Conservation (phyloP, 1,140 invertebrate species). For the Dreissena rostriformis region DNA sequence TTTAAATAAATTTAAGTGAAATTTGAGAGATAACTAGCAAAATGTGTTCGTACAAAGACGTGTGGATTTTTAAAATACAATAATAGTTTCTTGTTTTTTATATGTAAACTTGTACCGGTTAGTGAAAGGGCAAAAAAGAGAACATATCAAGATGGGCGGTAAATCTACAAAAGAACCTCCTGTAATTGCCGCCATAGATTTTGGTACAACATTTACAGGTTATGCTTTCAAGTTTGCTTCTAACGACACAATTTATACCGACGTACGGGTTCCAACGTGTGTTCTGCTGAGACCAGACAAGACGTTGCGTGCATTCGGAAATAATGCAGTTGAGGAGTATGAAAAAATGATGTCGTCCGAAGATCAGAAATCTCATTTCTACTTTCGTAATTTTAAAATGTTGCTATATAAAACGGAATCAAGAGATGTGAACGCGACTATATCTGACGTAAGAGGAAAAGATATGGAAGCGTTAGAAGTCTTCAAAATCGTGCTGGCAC, state of each 20-base stretch:
- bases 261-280: slow-evolving; percentile 27
- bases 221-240: slow-evolving; percentile 33
- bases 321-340: slow-evolving; percentile 40
- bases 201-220: slow-evolving; percentile 49
- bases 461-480: background rate
- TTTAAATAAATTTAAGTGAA: too few relatives aligned
- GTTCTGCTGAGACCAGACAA: slow-evolving; percentile 21
- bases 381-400: slow-evolving; percentile 49
- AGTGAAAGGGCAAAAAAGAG: background rate
- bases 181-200: slow-evolving; percentile 39
- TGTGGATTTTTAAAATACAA: too few relatives aligned
- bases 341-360: slow-evolving; percentile 16
- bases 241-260: background rate
- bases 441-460: background rate
- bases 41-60: too few relatives aligned
- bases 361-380: slow-evolving; percentile 7
- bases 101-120: too few relatives aligned
- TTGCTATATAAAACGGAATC: background rate
- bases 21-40: too few relatives aligned
- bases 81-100: too few relatives aligned
- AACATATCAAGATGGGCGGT: background rate
- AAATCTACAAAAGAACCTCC: slow-evolving; percentile 2
- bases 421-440: background rate
- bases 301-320: slow-evolving; percentile 39
- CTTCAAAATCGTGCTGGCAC: background rate